phyloP scores from a whole-genome alignment of 2,113 vertebrate species.

The Pterophyllum scalare region DNA sequence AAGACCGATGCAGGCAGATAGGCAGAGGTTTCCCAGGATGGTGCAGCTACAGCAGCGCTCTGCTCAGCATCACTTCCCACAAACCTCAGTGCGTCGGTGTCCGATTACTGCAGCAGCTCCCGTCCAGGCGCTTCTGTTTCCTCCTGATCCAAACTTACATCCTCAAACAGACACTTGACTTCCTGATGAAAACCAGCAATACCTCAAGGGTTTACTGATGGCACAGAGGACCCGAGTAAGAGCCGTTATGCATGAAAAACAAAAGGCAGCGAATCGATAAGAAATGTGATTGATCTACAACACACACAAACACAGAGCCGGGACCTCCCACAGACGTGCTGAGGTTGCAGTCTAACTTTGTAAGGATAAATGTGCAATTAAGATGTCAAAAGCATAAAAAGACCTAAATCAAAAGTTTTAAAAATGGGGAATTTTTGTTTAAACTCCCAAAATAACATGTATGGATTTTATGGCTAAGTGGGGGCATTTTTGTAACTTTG shows the following conservation, averaged over 20 bases:
- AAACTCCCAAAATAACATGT: too few species aligned
- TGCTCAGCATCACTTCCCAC: slow-evolving; percentile 1
- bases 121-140: background rate
- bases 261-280: background rate
- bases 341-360: too few species aligned
- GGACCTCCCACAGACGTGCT: background rate
- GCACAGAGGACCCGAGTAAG: background rate
- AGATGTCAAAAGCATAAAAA: too few species aligned
- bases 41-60: background rate
- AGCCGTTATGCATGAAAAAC: background rate
- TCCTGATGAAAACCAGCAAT: background rate
- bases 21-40: background rate
- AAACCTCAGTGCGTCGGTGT: background rate
- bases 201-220: background rate
- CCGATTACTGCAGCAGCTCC: background rate
- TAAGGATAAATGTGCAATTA: too few species aligned
- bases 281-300: background rate
- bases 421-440: too few species aligned
- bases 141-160: background rate
- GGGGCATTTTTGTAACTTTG: too few species aligned
- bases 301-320: background rate
- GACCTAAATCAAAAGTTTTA: too few species aligned
- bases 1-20: background rate
- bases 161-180: background rate
- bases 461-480: too few species aligned